Evolutionary conservation across 2,113 vertebrate genomes (phyloP).

Genomic region (Dendropsophus ebraccatus): DNA sequence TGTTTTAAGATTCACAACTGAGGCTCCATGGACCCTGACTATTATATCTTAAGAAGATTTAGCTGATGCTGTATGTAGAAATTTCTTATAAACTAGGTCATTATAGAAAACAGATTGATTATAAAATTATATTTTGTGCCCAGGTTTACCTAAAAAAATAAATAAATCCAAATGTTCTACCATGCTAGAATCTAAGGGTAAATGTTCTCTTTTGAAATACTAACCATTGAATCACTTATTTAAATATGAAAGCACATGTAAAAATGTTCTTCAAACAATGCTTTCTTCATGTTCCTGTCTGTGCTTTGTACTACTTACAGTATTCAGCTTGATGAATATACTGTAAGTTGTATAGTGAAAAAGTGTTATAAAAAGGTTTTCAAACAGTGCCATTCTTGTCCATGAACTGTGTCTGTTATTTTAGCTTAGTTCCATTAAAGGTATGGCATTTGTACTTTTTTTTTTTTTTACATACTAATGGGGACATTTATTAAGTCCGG

Average conservation of each 20-base stretch:
- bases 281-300: background rate
- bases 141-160: background rate
- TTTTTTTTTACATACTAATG: too few relatives aligned
- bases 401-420: too few relatives aligned
- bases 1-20: too few relatives aligned
- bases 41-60: conserved; percentile 17
- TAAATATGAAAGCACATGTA: background rate
- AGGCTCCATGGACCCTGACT: too few relatives aligned
- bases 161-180: background rate
- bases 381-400: too few relatives aligned
- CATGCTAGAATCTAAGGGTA: background rate
- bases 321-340: background rate
- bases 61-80: background rate
- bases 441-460: too few relatives aligned
- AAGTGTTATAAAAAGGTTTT: background rate
- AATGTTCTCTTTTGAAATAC: background rate
- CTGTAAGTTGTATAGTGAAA: background rate
- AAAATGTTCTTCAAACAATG: background rate
- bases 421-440: too few relatives aligned
- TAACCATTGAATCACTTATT: background rate
- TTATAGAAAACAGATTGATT: background rate
- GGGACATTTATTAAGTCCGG: too few relatives aligned
- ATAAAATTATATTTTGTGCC: background rate
- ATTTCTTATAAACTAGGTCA: conserved; percentile 17
- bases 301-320: background rate